phyloP scores from a whole-genome alignment of 2,888 invertebrate species.

The Apocheima hispidaria region DNA sequence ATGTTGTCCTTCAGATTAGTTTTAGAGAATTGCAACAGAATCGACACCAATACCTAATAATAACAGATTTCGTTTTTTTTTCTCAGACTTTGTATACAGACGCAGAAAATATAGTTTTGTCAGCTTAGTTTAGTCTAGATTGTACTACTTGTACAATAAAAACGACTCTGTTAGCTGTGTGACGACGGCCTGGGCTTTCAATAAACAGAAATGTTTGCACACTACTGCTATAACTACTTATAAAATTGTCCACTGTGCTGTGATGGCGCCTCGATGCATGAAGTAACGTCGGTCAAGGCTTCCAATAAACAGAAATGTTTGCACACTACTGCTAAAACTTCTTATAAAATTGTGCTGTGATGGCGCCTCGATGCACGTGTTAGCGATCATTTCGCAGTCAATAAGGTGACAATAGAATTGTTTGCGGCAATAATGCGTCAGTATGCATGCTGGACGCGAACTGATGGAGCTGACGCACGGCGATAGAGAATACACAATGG shows the following conservation, averaged over 20 bases:
- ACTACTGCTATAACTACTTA: neutral
- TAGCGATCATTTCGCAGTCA: neutral
- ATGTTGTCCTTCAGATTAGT: too few species aligned
- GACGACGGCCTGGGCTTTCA: neutral
- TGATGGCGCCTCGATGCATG: constrained; percentile 19
- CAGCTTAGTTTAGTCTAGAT: too few species aligned
- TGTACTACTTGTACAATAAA: too few species aligned
- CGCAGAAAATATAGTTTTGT: too few species aligned
- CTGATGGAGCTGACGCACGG: neutral
- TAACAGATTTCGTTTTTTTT: too few species aligned
- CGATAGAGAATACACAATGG: constrained; percentile 12
- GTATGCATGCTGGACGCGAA: constrained; percentile 8
- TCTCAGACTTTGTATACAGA: too few species aligned
- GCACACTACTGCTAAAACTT: neutral
- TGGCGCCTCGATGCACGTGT: constrained; percentile 9
- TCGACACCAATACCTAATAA: too few species aligned
- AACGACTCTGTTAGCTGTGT: neutral
- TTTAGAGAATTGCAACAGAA: too few species aligned
- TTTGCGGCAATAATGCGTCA: constrained; percentile 2
- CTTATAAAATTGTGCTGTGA: neutral
- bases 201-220: neutral
- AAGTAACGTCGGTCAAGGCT: neutral
- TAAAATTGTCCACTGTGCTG: neutral
- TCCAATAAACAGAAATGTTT: neutral
- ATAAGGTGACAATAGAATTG: constrained; percentile 13